Evolutionary conservation across 1,140 invertebrate species (phyloP).

Genomic region (Pteromalus puparum): DNA sequence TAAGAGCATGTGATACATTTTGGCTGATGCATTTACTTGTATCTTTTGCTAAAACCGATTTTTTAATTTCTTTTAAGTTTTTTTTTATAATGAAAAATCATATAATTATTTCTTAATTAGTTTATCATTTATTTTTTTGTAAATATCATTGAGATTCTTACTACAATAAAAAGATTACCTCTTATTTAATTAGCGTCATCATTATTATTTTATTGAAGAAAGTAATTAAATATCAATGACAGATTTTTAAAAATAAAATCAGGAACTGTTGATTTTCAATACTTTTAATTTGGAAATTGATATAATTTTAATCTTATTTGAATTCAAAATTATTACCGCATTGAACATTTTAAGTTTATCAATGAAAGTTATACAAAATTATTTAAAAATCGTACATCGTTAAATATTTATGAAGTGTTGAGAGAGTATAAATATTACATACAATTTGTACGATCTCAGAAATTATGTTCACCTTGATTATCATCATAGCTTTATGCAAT

Average conservation of each 20-base stretch:
- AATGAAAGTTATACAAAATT: too few relatives aligned
- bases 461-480: background rate
- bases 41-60: background rate
- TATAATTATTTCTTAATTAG: conserved; percentile 3
- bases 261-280: background rate
- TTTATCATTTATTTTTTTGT: background rate
- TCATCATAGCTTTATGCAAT: background rate
- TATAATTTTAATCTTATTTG: background rate
- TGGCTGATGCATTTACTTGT: conserved; percentile 23
- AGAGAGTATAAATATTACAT: background rate
- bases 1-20: conserved; percentile 14
- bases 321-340: too few relatives aligned
- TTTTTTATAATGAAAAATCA: background rate
- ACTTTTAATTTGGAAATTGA: background rate
- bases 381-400: background rate
- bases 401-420: conserved; percentile 35
- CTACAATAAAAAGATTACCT: background rate
- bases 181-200: background rate
- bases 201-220: background rate
- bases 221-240: background rate
- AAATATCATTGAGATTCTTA: too few relatives aligned
- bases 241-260: background rate
- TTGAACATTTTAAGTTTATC: too few relatives aligned
- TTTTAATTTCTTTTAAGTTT: background rate
- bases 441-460: background rate